Evolutionary conservation across 2,888 invertebrate genomes (phyloP), one percentile per base, ranked within the genome.

Genomic region (Chrysina gloriosa): DNA sequence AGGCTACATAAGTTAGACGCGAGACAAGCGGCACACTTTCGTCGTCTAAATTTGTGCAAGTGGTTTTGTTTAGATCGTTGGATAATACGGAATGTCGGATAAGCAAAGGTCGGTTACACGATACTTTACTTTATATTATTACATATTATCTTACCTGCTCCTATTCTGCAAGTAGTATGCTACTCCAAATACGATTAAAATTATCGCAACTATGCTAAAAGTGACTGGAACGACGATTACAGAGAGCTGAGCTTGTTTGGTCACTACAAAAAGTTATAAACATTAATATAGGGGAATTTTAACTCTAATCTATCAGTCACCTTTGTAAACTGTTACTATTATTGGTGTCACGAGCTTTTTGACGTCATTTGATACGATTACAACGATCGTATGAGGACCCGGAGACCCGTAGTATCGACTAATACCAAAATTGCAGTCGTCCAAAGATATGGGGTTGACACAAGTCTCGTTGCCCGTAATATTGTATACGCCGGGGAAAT

Each of bases 201-300:
- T 92, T 9, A 94, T 90, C 1, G 95, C 95, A 11, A 92, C 86
- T 63, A 94, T 85, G 69, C 92, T 91, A 81, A 93, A 95, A 27
- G 90, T 87, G 16, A 96, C 92, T 1, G 96, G 96, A 36, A 96
- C 93, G 63, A 95, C 91, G 31, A 96, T 94, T 2, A 95, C 94
- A 0, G 95, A 95, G 61, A 96, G 83, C 80, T 95, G 95, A 0
- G 94, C 89, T 79, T 93, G 91, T 69, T 89, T 89, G 34, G 89
- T 88, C 25, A 89, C 95, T 94, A 84, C 45, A 87, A 86, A 48
- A 58, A 56, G 9, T 48, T 34, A 63, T 11, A 45, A n/a, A 36
- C 29, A 39, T 64, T 54, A 31, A 65, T 16, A 63, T 56, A 70
- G 14, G 64, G 65, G 61, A 48, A 58, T 21, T 66, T 63, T 21